Percentiles rank a stretch among this genome's conserved stretches.
Conservation (phyloP, 2,113 vertebrate genomes). For the Coreoperca whiteheadi region DNA sequence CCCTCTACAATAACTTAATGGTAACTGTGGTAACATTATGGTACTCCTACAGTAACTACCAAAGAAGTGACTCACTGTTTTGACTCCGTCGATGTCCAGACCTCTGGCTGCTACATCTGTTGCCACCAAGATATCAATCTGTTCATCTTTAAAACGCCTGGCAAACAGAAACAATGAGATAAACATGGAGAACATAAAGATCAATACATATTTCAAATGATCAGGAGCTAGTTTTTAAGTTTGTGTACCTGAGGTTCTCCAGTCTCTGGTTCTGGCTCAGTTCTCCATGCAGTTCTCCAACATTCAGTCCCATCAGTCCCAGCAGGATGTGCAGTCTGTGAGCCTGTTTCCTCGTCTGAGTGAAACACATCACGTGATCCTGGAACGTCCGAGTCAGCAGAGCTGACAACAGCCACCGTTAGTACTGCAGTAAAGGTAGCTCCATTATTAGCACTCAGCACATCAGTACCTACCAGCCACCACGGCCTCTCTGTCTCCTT, state of each 20-base stretch:
- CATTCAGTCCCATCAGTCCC: constrained; percentile 93
- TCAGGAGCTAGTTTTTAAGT: too few species aligned
- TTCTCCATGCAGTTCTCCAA: constrained; percentile 96
- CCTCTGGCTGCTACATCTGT: constrained; percentile 97
- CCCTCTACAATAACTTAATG: too few species aligned
- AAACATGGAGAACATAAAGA: not conserved
- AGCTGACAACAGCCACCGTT: constrained; percentile 77
- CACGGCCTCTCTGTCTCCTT: constrained; percentile 95
- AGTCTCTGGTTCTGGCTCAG: constrained; percentile 95
- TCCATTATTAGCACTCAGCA: not conserved
- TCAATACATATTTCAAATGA: not conserved
- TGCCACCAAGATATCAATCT: constrained; percentile 96
- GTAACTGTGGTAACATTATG: too few species aligned
- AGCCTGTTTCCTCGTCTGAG: constrained; percentile 98
- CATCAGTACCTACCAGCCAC: constrained; percentile 86
- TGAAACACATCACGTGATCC: constrained; percentile 98
- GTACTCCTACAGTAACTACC: not conserved
- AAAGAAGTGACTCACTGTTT: constrained; percentile 86
- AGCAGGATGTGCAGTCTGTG: constrained; percentile 97
- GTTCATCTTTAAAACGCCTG: constrained; percentile 98
- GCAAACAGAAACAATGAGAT: not conserved
- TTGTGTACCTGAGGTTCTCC: constrained; percentile 85
- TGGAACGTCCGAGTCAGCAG: constrained; percentile 94
- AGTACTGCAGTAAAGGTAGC: not conserved
- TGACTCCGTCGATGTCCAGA: constrained; percentile 96